phyloP scores from a whole-genome alignment of 2,113 vertebrate species.

The Myiagra hebetior region DNA sequence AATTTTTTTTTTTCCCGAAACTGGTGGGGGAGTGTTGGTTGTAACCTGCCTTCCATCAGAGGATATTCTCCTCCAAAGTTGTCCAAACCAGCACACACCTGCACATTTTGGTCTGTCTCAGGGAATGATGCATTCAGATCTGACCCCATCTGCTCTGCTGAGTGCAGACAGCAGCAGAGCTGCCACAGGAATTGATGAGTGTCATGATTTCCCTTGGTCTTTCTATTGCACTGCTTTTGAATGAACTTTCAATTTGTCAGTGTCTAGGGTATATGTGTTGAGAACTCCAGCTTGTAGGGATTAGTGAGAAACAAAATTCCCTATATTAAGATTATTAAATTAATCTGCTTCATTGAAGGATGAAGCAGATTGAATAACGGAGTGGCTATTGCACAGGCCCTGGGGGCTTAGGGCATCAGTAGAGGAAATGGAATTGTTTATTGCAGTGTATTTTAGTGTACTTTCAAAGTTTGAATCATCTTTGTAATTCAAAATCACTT shows the following conservation, averaged over 20 bases:
- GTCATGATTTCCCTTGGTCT: not conserved
- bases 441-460: not conserved
- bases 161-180: not conserved
- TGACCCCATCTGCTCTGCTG: not conserved
- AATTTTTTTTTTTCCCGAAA: no score
- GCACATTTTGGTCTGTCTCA: not conserved
- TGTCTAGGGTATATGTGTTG: not conserved
- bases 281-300: not conserved
- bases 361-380: not conserved
- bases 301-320: not conserved
- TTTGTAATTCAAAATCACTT: not conserved
- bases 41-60: no score
- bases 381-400: not conserved
- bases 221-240: not conserved
- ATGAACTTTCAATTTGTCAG: not conserved
- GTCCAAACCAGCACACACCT: not conserved
- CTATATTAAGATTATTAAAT: not conserved
- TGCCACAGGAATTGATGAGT: not conserved
- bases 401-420: accelerated
- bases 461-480: not conserved
- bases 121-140: not conserved
- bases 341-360: slow-evolving; percentile 1
- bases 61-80: no score
- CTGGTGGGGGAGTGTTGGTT: no score
- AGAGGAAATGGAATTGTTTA: not conserved